Percentiles rank a stretch among this genome's conserved stretches.
phyloP scores from a whole-genome alignment of 2,888 invertebrate species.

The Hofmannophila pseudospretella region DNA sequence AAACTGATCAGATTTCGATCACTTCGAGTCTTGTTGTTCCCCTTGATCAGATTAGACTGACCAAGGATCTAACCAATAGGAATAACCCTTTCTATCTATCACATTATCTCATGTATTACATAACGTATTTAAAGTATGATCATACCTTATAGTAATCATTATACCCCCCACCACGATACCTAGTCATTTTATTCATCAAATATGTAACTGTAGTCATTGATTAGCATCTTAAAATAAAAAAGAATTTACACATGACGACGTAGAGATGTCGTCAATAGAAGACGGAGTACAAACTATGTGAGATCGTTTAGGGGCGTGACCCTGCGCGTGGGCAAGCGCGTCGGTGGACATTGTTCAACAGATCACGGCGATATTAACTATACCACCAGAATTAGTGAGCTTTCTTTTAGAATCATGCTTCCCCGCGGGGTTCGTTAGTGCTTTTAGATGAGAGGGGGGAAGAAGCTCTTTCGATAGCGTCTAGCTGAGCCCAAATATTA shows the following conservation, averaged over 20 bases:
- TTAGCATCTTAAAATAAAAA: no score
- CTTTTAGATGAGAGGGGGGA: background rate
- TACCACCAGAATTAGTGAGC: background rate
- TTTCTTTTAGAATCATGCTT: background rate
- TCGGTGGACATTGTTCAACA: constrained; percentile 70
- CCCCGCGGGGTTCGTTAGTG: background rate
- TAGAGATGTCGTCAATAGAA: constrained; percentile 45
- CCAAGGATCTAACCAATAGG: no score
- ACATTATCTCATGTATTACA: no score
- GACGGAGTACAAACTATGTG: constrained; percentile 43
- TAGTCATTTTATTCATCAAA: no score
- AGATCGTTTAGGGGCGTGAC: constrained; percentile 56
- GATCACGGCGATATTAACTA: constrained; percentile 48
- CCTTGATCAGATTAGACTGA: no score
- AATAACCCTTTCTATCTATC: no score
- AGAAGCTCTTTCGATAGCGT: background rate
- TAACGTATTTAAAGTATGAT: no score
- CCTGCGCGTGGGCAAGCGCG: constrained; percentile 59
- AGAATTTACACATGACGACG: constrained; percentile 32
- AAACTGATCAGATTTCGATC: no score
- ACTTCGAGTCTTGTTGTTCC: no score
- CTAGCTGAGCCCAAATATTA: constrained; percentile 49
- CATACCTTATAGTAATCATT: no score
- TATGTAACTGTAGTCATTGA: no score
- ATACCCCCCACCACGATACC: no score